Evolutionary conservation across 2,797 vertebrate species (phyloP).

Genomic region (Enteromius treurensis): DNA sequence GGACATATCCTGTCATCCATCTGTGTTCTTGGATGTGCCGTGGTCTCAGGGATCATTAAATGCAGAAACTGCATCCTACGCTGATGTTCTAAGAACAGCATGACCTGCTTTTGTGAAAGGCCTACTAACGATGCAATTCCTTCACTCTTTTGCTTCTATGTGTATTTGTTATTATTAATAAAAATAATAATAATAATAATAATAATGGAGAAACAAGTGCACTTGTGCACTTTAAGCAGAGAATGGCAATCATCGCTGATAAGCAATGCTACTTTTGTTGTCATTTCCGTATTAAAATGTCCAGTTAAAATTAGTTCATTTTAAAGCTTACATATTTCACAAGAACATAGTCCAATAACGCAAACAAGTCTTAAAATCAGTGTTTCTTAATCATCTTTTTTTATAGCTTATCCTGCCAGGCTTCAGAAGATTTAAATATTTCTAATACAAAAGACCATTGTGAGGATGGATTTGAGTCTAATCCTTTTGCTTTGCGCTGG

Average conservation of each 20-base stretch:
- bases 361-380: not conserved
- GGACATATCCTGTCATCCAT: not conserved
- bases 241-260: not conserved
- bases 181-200: too few relatives aligned
- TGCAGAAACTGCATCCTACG: conserved; percentile 5
- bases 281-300: not conserved
- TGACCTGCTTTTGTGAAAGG: not conserved
- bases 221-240: not conserved
- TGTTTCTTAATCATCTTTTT: not conserved
- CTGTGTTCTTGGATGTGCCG: not conserved
- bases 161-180: not conserved
- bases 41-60: conserved; percentile 11
- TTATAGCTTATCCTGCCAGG: not conserved
- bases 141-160: not conserved
- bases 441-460: conserved; percentile 30
- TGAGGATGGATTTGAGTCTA: conserved; percentile 28
- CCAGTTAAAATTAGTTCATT: not conserved
- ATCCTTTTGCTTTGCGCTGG: conserved; percentile 10
- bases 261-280: not conserved
- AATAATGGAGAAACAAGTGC: not conserved
- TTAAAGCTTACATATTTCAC: not conserved
- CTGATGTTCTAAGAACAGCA: not conserved
- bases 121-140: not conserved
- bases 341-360: not conserved
- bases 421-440: conserved; percentile 30